These are phyloP conservation scores for Fragum fragum DNA, from an alignment of 2,888 invertebrate species.

Conservation along the genomic window DNA sequence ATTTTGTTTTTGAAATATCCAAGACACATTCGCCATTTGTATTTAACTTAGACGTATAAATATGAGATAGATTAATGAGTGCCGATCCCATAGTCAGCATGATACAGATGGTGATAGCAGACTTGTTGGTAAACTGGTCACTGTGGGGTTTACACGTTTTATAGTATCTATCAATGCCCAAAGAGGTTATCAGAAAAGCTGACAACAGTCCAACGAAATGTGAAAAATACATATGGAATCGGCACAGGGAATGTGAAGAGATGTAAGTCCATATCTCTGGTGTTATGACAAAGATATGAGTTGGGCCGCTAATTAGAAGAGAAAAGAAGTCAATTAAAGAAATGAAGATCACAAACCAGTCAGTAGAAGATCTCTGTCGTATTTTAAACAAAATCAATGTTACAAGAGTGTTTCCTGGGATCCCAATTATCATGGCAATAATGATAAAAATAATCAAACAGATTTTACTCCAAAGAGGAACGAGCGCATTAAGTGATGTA, in stretches of 20 bases:
- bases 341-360: constrained; percentile 15
- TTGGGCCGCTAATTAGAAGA: neutral
- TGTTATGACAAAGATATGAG: neutral
- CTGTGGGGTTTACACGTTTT: constrained; percentile 1
- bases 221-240: neutral
- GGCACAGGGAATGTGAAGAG: neutral
- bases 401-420: neutral
- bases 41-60: constrained; percentile 1
- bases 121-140: neutral
- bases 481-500: neutral
- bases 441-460: neutral
- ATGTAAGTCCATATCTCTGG: neutral
- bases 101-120: neutral
- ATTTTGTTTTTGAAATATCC: too few species aligned
- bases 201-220: neutral
- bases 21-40: neutral
- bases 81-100: neutral
- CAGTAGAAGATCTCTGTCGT: neutral
- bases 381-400: neutral
- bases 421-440: neutral
- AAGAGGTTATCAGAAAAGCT: neutral
- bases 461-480: neutral
- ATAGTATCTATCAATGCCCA: neutral
- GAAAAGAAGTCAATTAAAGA: neutral
- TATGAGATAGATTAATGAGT: neutral